phyloP scores from a whole-genome alignment of 2,113 vertebrate genomes.

The Herpailurus yagouaroundi region DNA sequence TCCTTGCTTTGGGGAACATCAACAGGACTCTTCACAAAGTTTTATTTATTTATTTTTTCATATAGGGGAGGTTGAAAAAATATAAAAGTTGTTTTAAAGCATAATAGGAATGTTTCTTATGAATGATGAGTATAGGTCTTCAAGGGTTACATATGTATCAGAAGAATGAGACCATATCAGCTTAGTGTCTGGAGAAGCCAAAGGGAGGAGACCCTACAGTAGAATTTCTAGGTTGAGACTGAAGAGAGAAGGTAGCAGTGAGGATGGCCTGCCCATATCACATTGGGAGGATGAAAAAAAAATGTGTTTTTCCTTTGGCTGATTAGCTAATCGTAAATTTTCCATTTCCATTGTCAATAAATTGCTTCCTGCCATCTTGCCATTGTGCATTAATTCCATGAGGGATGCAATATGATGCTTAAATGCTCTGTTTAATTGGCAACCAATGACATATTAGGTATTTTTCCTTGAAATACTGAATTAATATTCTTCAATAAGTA shows the following conservation, averaged over 20 bases:
- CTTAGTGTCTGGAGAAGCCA: background rate
- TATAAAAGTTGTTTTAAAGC: background rate
- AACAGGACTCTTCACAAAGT: background rate
- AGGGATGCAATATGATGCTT: background rate
- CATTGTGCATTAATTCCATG: background rate
- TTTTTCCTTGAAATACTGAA: background rate
- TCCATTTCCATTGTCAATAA: background rate
- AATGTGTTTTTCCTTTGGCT: background rate
- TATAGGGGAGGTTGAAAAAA: background rate
- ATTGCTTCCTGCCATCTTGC: background rate
- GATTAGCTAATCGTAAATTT: background rate
- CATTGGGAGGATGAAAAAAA: background rate
- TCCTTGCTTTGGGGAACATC: background rate
- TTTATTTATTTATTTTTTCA: background rate
- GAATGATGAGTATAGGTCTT: too few species aligned
- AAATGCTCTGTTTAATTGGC: background rate
- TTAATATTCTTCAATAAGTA: background rate
- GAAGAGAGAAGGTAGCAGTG: background rate
- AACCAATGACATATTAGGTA: background rate
- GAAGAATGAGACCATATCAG: background rate
- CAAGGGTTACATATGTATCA: background rate
- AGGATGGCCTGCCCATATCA: rapidly evolving
- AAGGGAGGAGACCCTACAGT: background rate
- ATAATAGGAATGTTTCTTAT: background rate
- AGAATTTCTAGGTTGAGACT: background rate